Conservation (phyloP, 2,888 invertebrate genomes). For the Tineola bisselliella region DNA sequence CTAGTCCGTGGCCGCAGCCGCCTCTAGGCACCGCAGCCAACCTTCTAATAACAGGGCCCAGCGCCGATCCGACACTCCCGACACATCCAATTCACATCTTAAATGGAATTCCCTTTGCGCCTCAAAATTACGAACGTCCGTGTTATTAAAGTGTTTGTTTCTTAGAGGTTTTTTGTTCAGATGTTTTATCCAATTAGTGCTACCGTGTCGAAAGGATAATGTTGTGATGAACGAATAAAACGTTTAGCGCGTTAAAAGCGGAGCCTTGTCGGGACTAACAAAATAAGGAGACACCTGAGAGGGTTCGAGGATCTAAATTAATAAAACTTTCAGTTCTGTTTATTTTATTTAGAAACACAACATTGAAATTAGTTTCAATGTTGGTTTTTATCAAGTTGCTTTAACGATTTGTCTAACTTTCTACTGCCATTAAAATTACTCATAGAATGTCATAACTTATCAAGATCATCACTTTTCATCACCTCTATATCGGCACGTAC, state of each 20-base stretch:
- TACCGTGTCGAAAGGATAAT: conserved; percentile 69
- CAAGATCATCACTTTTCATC: neutral
- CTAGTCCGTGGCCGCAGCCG: conserved; percentile 24
- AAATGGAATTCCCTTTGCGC: conserved; percentile 63
- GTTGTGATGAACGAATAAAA: conserved; percentile 53
- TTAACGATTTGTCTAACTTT: neutral
- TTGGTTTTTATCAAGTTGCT: neutral
- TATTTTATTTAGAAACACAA: neutral
- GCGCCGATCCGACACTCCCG: conserved; percentile 31
- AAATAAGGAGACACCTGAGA: neutral
- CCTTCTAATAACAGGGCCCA: conserved; percentile 41
- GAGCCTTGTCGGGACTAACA: conserved; percentile 34
- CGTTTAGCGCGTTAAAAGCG: conserved; percentile 57
- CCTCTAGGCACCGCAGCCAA: conserved; percentile 19
- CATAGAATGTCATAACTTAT: neutral
- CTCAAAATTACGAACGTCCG: conserved; percentile 52
- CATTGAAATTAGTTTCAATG: neutral
- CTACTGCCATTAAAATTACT: neutral
- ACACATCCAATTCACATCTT: conserved; percentile 66
- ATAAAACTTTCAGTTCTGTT: neutral
- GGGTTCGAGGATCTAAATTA: neutral
- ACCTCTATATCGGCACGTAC: neutral
- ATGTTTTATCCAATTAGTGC: conserved; percentile 65
- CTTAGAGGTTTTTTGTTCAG: conserved; percentile 50
- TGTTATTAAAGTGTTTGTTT: conserved; percentile 65